Base-by-base conservation (phyloP, 2,888 invertebrate genomes). In the Limnephilus auricula region DNA sequence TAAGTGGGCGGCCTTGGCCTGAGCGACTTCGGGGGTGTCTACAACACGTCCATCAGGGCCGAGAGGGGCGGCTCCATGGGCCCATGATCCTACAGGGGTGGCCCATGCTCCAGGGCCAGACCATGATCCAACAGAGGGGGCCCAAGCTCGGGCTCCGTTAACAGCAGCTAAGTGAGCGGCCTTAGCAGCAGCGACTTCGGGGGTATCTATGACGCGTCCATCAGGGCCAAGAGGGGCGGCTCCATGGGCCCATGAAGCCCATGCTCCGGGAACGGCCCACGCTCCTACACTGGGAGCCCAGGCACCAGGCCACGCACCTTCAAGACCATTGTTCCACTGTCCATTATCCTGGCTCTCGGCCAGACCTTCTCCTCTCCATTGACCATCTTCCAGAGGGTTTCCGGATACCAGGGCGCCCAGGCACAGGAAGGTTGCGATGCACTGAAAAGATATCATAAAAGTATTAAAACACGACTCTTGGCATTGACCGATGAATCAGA, bases 161-260 rank as follows among this genome's bases (percentile, higher is more conserved):
- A 94, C 94, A 89, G 94, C 94, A 91, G 94, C 93, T 93, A 94
- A 94, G 93, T 95, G 93, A 40, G 93, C 93, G 65, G 93, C 93
- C 88, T 93, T 93, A 89, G 93, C 93, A 50, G 82, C 65, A 65
- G 90, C 90, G 15, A 90, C 90, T 32, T 90, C 90, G 30, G 87
- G 88, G 80, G 88, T 80, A 34, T 87, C 90, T 40, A 82, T 92
- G 40, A 92, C 92, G 50, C 92, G 91, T 30, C 92, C 92, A 40
- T 91, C 92, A 32, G 37, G 89, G 15, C 91, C 92, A 10, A 92
- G n/a, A 10, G 91, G 91, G 50, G 92, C 92, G 30, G 79, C 90
- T 65, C 90, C 89, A 25, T n/a, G 40, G 31, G 12, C 65, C 65
- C 65, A 65, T 65, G 65, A 65, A 9, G 30, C 30, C 82, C 87